Conservation (phyloP, 1,140 invertebrate genomes). For the Leptonema lineaticorne region DNA sequence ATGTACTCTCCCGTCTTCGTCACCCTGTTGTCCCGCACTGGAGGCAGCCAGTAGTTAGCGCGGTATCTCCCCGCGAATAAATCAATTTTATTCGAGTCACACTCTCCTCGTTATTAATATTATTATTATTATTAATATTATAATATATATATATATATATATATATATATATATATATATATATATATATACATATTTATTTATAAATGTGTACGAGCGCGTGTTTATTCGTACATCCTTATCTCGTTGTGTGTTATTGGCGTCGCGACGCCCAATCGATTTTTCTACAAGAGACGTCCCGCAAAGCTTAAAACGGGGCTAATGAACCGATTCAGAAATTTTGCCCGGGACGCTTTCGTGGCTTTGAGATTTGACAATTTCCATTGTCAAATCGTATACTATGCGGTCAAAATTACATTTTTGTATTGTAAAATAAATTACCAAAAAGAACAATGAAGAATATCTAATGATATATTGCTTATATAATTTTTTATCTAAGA, state of each 20-base stretch:
- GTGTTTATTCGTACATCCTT: background rate
- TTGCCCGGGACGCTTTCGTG: background rate
- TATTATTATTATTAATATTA: background rate
- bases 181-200: too few relatives aligned
- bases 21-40: background rate
- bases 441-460: too few relatives aligned
- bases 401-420: too few relatives aligned
- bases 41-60: constrained; percentile 6
- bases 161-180: too few relatives aligned
- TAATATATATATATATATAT: too few relatives aligned
- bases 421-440: too few relatives aligned
- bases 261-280: background rate
- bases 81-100: constrained; percentile 30
- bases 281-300: background rate
- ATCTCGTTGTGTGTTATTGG: background rate
- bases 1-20: background rate
- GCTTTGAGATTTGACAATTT: background rate
- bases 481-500: too few relatives aligned
- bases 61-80: constrained; percentile 25
- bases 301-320: background rate
- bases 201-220: too few relatives aligned
- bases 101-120: constrained; percentile 6
- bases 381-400: too few relatives aligned
- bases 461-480: too few relatives aligned
- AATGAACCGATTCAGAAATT: background rate